These are phyloP conservation scores for Gnathonemus echidnorhynchus DNA, from an alignment of 2,113 vertebrate genomes.

Conservation along the genomic window DNA sequence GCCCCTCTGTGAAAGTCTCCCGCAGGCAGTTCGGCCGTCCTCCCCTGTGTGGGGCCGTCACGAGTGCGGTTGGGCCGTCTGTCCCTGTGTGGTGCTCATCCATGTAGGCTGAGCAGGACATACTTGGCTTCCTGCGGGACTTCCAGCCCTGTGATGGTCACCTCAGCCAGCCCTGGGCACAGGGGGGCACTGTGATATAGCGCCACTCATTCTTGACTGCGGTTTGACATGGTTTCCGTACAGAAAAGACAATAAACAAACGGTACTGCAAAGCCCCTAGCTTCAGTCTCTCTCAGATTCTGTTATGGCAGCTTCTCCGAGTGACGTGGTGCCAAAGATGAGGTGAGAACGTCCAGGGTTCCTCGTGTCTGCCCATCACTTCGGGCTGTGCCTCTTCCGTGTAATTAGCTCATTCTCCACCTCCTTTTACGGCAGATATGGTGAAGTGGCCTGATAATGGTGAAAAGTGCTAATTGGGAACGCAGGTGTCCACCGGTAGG, in stretches of 20 bases:
- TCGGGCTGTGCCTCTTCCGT: background rate
- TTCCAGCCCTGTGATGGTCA: conserved; percentile 32
- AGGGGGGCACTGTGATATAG: background rate
- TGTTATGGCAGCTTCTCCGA: background rate
- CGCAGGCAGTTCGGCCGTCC: background rate
- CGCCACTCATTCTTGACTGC: background rate
- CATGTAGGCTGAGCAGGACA: conserved; percentile 3
- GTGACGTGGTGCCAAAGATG: background rate
- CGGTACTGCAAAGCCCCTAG: background rate
- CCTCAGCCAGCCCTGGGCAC: conserved; percentile 23
- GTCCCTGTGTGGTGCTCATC: background rate
- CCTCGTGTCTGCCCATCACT: background rate
- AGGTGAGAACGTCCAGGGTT: background rate
- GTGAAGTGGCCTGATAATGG: conserved; percentile 30
- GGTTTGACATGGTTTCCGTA: conserved; percentile 3
- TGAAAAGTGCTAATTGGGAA: conserved; percentile 27
- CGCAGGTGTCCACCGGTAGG: background rate
- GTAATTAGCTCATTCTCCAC: conserved; percentile 30
- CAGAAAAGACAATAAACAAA: background rate
- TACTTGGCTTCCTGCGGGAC: conserved; percentile 22
- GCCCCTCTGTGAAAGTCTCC: background rate
- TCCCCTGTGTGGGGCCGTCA: background rate
- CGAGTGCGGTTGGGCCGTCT: background rate
- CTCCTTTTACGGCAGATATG: conserved; percentile 20
- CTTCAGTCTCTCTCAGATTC: background rate